Conservation (phyloP, 1,140 invertebrate species). For the Cydia pomonella region DNA sequence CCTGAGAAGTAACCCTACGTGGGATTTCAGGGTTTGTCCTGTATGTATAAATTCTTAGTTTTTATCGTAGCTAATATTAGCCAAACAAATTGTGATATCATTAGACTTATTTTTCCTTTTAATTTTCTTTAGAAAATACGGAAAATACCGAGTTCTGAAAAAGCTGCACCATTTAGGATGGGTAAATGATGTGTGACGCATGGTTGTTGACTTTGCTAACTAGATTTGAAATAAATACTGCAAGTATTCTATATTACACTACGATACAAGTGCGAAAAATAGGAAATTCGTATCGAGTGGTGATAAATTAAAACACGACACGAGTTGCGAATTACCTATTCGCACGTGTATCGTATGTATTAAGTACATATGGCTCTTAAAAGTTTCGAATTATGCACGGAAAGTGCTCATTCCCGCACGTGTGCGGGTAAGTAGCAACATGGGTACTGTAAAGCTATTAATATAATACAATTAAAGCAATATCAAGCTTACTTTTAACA, state of each 20-base stretch:
- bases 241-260: neutral
- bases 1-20: no score
- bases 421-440: no score
- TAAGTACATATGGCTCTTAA: no score
- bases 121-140: constrained; percentile 43
- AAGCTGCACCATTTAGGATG: neutral
- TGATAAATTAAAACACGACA: no score
- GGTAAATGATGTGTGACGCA: constrained; percentile 23
- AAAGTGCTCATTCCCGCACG: no score
- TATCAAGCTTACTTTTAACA: neutral
- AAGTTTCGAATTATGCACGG: no score
- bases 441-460: neutral
- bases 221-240: neutral
- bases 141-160: constrained; percentile 37
- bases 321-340: no score
- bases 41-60: neutral
- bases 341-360: no score
- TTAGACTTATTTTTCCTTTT: constrained; percentile 7
- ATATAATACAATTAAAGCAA: neutral
- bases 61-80: no score
- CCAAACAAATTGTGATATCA: neutral
- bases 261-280: no score
- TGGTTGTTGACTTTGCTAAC: neutral
- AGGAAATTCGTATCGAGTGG: no score
- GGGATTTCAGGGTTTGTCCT: no score